phyloP scores from a whole-genome alignment of 2,113 vertebrate genomes.

The Morone chrysops region DNA sequence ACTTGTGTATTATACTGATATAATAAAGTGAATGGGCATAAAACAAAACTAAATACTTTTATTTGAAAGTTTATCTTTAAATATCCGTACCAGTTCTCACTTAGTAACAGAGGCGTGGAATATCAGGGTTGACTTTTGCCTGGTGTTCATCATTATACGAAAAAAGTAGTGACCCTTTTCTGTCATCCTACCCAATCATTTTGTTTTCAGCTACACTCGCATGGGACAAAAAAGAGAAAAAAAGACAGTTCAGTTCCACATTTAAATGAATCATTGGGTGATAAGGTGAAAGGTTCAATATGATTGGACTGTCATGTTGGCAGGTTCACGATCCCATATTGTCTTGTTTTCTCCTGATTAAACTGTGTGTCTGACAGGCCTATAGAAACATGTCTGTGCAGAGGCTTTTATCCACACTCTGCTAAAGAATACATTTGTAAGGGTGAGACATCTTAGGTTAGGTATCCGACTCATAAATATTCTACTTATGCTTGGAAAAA shows the following conservation, averaged over 20 bases:
- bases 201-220: not conserved
- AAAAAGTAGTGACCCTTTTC: not conserved
- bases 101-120: not conserved
- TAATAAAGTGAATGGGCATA: not conserved
- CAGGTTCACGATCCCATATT: not conserved
- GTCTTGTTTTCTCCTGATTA: conserved; percentile 4
- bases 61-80: not conserved
- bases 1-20: not conserved
- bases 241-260: not conserved
- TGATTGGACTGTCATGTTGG: not conserved
- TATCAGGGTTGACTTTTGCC: not conserved
- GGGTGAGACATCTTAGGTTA: not conserved
- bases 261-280: not conserved
- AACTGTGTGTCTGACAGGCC: not conserved
- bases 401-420: not conserved
- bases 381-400: not conserved
- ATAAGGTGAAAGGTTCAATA: not conserved
- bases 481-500: conserved; percentile 20
- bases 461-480: conserved; percentile 6
- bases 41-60: not conserved
- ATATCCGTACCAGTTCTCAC: not conserved
- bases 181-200: not conserved
- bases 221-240: not conserved
- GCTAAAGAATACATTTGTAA: not conserved
- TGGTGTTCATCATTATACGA: not conserved